phyloP scores from a whole-genome alignment of 2,113 vertebrate species.

The Cochlearius cochlearius region DNA sequence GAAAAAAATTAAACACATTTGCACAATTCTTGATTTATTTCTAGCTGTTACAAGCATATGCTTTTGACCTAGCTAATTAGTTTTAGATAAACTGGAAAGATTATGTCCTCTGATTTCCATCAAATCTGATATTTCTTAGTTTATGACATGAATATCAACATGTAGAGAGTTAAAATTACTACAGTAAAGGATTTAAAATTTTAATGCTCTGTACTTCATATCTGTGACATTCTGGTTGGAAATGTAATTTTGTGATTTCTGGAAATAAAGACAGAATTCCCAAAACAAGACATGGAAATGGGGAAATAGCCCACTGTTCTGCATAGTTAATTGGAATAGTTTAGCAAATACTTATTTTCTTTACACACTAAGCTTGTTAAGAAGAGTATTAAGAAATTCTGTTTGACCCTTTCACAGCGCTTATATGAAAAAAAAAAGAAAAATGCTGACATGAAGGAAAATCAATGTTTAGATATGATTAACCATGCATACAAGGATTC shows the following conservation, averaged over 20 bases:
- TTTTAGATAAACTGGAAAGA: background rate
- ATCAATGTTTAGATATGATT: background rate
- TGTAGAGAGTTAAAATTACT: background rate
- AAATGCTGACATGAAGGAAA: background rate
- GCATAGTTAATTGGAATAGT: background rate
- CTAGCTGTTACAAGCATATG: background rate
- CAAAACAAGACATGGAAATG: background rate
- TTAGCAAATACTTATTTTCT: background rate
- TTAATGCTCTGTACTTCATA: background rate
- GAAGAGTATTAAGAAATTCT: background rate
- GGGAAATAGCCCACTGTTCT: background rate
- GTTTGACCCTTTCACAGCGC: background rate
- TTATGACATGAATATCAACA: background rate
- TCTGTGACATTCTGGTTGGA: background rate
- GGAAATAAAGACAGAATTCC: background rate
- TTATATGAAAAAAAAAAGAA: background rate
- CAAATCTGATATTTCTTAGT: background rate
- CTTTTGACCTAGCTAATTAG: background rate
- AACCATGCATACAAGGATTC: background rate
- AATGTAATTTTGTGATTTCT: background rate
- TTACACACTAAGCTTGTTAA: background rate
- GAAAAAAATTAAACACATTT: background rate
- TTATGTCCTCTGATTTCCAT: background rate
- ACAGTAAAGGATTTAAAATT: background rate
- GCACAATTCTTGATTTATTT: background rate